Percentiles rank a stretch among this genome's conserved stretches.
Evolutionary conservation across 2,888 invertebrate genomes (phyloP).

Genomic region (Thera obeliscata): DNA sequence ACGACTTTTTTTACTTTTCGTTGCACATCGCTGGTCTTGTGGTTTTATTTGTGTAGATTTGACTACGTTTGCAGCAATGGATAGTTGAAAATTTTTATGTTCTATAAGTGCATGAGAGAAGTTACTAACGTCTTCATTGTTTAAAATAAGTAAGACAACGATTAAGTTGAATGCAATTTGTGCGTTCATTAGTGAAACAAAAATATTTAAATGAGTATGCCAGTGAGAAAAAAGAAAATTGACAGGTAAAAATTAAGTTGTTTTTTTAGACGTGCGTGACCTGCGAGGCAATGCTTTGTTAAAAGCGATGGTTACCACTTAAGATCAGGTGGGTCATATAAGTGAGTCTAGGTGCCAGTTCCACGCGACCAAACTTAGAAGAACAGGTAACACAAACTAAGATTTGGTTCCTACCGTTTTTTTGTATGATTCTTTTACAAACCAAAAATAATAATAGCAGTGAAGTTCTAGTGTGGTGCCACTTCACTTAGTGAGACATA

Average conservation of each 20-base stretch:
- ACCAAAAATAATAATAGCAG: too few species aligned
- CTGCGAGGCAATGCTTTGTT: too few species aligned
- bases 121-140: constrained; percentile 68
- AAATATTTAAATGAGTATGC: constrained; percentile 42
- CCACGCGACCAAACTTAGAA: too few species aligned
- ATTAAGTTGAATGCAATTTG: constrained; percentile 48
- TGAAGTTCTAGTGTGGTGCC: too few species aligned
- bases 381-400: too few species aligned
- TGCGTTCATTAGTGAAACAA: constrained; percentile 41
- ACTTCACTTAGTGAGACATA: too few species aligned
- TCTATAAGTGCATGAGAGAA: not conserved
- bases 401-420: too few species aligned
- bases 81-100: not conserved
- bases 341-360: too few species aligned
- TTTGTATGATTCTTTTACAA: too few species aligned
- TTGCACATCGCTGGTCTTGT: not conserved
- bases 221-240: constrained; percentile 30
- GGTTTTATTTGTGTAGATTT: not conserved
- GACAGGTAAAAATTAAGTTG: constrained; percentile 21
- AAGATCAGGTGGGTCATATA: too few species aligned
- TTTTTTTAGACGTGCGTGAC: too few species aligned
- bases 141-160: constrained; percentile 53
- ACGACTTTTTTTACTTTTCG: not conserved
- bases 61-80: not conserved
- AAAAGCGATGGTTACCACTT: too few species aligned